Evolutionary conservation across 1,140 invertebrate species (phyloP).

Genomic region (Vanessa tameamea): DNA sequence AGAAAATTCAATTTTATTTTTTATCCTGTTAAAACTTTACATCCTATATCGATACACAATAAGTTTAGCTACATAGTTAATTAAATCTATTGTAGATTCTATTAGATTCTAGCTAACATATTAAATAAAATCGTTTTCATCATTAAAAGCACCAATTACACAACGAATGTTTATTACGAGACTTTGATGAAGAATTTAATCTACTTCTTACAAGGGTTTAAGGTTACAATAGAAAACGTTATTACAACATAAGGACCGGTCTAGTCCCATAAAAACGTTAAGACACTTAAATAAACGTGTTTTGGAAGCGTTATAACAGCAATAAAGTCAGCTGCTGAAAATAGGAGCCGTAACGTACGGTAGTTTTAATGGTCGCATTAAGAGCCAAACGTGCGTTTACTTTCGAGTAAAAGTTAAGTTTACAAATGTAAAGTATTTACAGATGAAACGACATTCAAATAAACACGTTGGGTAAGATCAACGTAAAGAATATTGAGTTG

Average conservation of each 20-base stretch:
- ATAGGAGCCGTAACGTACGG: slow-evolving; percentile 49
- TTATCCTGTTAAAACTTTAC: slow-evolving; percentile 1
- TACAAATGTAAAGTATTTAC: slow-evolving; percentile 45
- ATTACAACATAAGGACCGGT: slow-evolving; percentile 20
- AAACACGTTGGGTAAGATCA: slow-evolving; percentile 33
- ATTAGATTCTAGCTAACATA: too few relatives aligned
- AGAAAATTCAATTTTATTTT: slow-evolving; percentile 4
- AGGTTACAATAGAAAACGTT: slow-evolving; percentile 16
- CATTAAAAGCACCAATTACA: neutral
- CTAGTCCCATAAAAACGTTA: slow-evolving; percentile 41
- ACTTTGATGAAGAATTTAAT: neutral
- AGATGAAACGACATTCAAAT: slow-evolving; percentile 42
- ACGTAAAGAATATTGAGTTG: slow-evolving; percentile 39
- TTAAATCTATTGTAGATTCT: too few relatives aligned
- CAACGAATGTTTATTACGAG: neutral
- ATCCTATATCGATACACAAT: too few relatives aligned
- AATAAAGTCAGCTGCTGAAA: slow-evolving; percentile 52
- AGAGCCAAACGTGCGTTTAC: slow-evolving; percentile 38
- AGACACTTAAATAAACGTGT: slow-evolving; percentile 50
- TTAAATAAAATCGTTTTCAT: too few relatives aligned
- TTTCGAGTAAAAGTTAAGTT: slow-evolving; percentile 38
- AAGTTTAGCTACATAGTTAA: too few relatives aligned
- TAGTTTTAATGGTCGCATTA: slow-evolving; percentile 55
- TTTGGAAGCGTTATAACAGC: slow-evolving; percentile 43
- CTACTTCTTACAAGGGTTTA: neutral